Evolutionary conservation across 2,797 vertebrate species (phyloP), one percentile per base, ranked within the genome.

Genomic region (Mus spretus): DNA sequence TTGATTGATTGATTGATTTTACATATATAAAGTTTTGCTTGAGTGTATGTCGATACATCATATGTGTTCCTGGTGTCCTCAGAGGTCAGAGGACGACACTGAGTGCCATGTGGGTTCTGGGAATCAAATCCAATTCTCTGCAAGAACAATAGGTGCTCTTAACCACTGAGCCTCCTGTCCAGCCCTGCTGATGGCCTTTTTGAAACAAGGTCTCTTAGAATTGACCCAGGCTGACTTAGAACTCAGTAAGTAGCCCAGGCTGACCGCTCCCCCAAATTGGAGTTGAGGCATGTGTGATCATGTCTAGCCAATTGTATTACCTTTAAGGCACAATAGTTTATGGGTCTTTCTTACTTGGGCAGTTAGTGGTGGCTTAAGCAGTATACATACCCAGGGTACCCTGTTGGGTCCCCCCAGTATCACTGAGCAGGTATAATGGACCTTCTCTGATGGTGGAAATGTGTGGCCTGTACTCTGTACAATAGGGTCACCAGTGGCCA

Each of bases 291-390:
- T 28, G 24, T 83, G 15, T 28, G 37, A 44, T 63, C 57, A 63
- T 44, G 59, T 44, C 57, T 26, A 83, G 59, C 4, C 57, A 63
- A 83, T 2, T 44, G 15, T 44, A 83, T 63, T 63, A 94, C 78
- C 82, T 87, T 93, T 79, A 83, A 79, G 81, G 75, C 59, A 92
- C 26, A 53, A 15, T 61, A n/a, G 31, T 44, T 37, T 63, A 81
- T 80, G 37, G 57, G 40, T 67, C 37, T 77, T 78, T 91, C 19
- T 88, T 26, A 67, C 2, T 37, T 50, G 55, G 6, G 78, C 14
- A 84, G 65, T 44, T 67, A 65, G 9, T 79, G 50, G 9, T 79
- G 50, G 37, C 1, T 40, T 59, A 89, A 70, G 47, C 24, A 81
- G 34, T 57, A 37, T 14, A 81, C 12, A 9, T 37, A 2, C 9